phyloP scores from a whole-genome alignment of 2,113 vertebrate genomes.

The Geococcyx californianus region DNA sequence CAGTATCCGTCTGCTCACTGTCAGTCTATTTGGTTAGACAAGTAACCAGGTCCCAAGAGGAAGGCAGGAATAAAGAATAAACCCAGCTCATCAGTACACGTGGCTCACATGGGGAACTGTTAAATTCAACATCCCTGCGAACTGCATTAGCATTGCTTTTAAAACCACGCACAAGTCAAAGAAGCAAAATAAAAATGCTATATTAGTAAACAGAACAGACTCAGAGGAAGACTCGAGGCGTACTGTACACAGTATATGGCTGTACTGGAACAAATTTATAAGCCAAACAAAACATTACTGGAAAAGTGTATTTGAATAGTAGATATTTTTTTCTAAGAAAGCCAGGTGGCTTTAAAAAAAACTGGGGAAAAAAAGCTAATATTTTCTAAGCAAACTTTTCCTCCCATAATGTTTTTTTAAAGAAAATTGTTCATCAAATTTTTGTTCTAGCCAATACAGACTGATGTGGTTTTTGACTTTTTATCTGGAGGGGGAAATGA shows the following conservation, averaged over 20 bases:
- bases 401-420: background rate
- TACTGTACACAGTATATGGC: slow-evolving; percentile 44
- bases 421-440: background rate
- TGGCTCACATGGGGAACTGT: background rate
- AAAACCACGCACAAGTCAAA: slow-evolving; percentile 56
- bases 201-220: slow-evolving; percentile 77
- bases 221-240: slow-evolving; percentile 78
- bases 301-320: background rate
- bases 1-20: slow-evolving; percentile 94
- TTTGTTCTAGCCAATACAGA: background rate
- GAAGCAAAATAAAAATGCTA: slow-evolving; percentile 71
- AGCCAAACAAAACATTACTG: slow-evolving; percentile 36
- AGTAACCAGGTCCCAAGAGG: slow-evolving; percentile 75
- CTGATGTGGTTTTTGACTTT: background rate
- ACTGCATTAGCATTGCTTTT: slow-evolving; percentile 56
- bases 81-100: slow-evolving; percentile 77
- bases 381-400: slow-evolving; percentile 10
- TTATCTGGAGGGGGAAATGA: slow-evolving; percentile 25
- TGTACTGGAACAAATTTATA: slow-evolving; percentile 43
- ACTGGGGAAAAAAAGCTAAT: background rate
- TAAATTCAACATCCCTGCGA: slow-evolving; percentile 42
- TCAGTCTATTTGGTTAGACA: slow-evolving; percentile 85
- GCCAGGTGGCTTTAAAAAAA: slow-evolving; percentile 46
- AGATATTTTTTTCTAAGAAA: slow-evolving; percentile 22
- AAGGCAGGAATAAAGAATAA: slow-evolving; percentile 85